These are phyloP conservation scores for Chaenocephalus aceratus DNA, from an alignment of 2,113 vertebrate species.

Conservation along the genomic window DNA sequence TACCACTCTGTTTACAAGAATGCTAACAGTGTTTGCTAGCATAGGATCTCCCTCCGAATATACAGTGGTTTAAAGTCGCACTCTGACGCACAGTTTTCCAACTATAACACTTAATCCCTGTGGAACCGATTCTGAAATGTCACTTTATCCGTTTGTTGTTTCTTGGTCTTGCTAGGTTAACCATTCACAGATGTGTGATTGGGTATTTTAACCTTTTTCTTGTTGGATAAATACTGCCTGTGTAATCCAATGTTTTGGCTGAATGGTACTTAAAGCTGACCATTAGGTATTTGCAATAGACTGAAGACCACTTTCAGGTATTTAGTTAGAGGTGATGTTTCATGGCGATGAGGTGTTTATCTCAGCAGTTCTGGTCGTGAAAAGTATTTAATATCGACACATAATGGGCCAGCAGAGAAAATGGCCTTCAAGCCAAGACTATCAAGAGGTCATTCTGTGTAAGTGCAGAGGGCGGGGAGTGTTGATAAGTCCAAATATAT, in stretches of 20 bases:
- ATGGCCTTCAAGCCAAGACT: conserved; percentile 47
- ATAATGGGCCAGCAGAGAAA: conserved; percentile 50
- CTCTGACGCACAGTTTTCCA: conserved; percentile 61
- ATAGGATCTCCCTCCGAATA: conserved; percentile 47
- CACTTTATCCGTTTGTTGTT: conserved; percentile 58
- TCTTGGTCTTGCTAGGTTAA: conserved; percentile 50
- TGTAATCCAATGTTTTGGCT: neutral
- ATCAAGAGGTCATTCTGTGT: conserved; percentile 52
- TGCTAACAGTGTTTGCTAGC: conserved; percentile 55
- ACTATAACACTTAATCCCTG: conserved; percentile 41
- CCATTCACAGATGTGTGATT: conserved; percentile 54
- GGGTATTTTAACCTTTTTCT: conserved; percentile 4
- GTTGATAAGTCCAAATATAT: conserved; percentile 47
- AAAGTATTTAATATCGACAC: conserved; percentile 61
- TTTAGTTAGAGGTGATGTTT: conserved; percentile 38
- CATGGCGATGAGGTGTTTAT: conserved; percentile 50
- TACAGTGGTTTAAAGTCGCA: conserved; percentile 49
- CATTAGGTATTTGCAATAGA: conserved; percentile 5
- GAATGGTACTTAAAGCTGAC: conserved; percentile 10
- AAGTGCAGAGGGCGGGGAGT: conserved; percentile 4
- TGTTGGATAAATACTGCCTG: conserved; percentile 2
- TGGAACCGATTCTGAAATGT: conserved; percentile 32
- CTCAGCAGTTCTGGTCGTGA: conserved; percentile 43
- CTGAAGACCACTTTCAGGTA: conserved; percentile 17
- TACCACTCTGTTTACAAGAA: conserved; percentile 66